Evolutionary conservation across 2,888 invertebrate species (phyloP), one percentile per base, ranked within the genome.

Genomic region (Acanthosepion lycidas): DNA sequence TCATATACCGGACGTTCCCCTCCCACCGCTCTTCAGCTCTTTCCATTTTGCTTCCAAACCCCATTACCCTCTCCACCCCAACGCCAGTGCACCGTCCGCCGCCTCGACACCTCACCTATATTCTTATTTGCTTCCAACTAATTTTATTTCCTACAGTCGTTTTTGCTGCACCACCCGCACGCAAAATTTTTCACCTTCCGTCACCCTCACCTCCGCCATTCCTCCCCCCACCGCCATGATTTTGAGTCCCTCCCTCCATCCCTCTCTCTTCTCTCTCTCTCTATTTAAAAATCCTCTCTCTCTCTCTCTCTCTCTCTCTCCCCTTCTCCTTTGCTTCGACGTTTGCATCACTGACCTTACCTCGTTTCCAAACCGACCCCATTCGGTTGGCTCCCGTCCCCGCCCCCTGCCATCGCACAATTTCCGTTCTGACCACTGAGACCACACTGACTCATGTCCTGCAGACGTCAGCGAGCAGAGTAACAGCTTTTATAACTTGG

Each of bases 381-480:
- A 3, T 28, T 9, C 78, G 20, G 59, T 23, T 59, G 20, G n/a
- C 78, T n/a, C 64, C 20, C 64, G 2, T 1, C 6, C 26, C 26
- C 2, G 6, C 28, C 28, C 78, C n/a, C 1, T n/a, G 1, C 6
- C 28, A n/a, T 9, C n/a, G 3, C n/a, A 78, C 78, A 78, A 78
- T 78, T 78, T 78, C 78, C 78, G 78, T 78, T 78, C n/a, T 78
- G 78, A 78, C 78, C 78, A 78, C 78, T 78, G 78, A 42, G 42
- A n/a, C 78, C 78, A 78, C 78, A 78, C 78, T 78, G 78, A 78
- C 78, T 78, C 78, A 78, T 78, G 78, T 78, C 78, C 78, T 78
- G 78, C 33, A 78, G 78, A 78, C 78, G 78, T 78, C 78, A 78
- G 78, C 78, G 28, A 78, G 78, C 78, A 28, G n/a, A 78, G 78